These are phyloP conservation scores for Drosophila grimshawi DNA, from an alignment of 1,140 invertebrate species.

Conservation along the genomic window DNA sequence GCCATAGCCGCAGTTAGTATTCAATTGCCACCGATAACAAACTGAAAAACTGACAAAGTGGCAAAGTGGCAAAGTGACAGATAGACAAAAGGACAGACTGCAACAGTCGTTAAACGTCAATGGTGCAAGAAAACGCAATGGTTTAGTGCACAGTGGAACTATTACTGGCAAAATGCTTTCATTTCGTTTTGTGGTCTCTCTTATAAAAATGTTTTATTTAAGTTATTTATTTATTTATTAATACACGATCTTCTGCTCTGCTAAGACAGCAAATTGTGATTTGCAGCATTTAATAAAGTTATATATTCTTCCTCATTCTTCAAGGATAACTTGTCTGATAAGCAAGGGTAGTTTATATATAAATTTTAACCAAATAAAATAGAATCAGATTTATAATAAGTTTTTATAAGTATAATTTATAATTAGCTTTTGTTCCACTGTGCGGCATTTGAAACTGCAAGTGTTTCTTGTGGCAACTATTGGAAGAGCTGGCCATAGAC, in stretches of 20 bases:
- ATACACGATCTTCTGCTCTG: too few relatives aligned
- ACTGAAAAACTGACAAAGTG: constrained; percentile 14
- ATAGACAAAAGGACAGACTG: constrained; percentile 20
- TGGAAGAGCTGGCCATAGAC: constrained; percentile 44
- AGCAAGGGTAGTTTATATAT: too few relatives aligned
- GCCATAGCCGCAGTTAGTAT: constrained; percentile 52
- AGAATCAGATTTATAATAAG: too few relatives aligned
- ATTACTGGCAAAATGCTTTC: not conserved
- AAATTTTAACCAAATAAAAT: too few relatives aligned
- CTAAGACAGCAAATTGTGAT: too few relatives aligned
- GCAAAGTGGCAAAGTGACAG: constrained; percentile 9
- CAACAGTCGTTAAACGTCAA: constrained; percentile 57
- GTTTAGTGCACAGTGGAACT: constrained; percentile 30
- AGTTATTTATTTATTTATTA: too few relatives aligned
- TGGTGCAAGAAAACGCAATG: constrained; percentile 65
- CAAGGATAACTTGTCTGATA: too few relatives aligned
- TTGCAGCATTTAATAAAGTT: too few relatives aligned
- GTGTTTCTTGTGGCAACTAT: constrained; percentile 55
- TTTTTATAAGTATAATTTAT: not conserved
- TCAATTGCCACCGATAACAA: constrained; percentile 45
- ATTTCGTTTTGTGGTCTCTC: not conserved
- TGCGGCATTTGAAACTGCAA: constrained; percentile 62
- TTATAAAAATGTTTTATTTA: not conserved
- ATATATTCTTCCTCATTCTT: too few relatives aligned
- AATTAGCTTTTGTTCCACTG: constrained; percentile 35